Base-by-base conservation (phyloP, 2,113 vertebrate species). In the Odobenus rosmarus region DNA sequence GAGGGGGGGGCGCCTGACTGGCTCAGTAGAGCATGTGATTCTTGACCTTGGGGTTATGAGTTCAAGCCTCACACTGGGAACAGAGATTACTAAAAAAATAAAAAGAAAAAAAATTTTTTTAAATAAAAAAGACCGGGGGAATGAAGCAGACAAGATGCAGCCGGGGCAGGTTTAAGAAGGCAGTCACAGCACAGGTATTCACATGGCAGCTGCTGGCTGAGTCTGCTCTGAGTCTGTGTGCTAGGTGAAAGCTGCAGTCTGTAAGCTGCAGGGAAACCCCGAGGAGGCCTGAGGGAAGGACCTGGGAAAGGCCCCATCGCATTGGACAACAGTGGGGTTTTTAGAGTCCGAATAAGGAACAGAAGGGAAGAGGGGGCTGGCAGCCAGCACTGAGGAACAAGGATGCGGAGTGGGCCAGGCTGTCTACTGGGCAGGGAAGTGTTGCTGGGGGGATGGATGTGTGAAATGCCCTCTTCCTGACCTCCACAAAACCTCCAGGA, bases 201-300 rank as follows among this genome's bases (percentile, higher is more conserved):
- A 3, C 28, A 9, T 7, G 71, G 69, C 67, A 16, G 0, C 59
- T 2, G 9, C 19, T 21, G 55, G 18, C 51, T 33, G 13, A 18
- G 42, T 19, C 13, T 0, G 13, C 42, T 23, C 0, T 2, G 9
- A 7, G 24, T 49, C 33, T 46, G 6, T 5, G 31, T 4, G 57
- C 89, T 59, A 7, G 24, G 8, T 5, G n/a, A 89, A 3, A 36
- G 12, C 72, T 23, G 7, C 23, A 1, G 31, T 13, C 26, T 72
- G 6, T 82, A 59, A 55, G 15, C 81, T 15, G 12, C 88, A 49
- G 95, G 95, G 89, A 85, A 94, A 96, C 61, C 92, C 98, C 76
- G 1, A 46, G 51, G 24, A 89, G 36, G 57, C 64, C 4, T 0
- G 36, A 0, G 21, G 79, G 88, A 62, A 90, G 12, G 49, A 31